Conservation (phyloP, 1,140 invertebrate genomes). For the Dreissena polymorpha region DNA sequence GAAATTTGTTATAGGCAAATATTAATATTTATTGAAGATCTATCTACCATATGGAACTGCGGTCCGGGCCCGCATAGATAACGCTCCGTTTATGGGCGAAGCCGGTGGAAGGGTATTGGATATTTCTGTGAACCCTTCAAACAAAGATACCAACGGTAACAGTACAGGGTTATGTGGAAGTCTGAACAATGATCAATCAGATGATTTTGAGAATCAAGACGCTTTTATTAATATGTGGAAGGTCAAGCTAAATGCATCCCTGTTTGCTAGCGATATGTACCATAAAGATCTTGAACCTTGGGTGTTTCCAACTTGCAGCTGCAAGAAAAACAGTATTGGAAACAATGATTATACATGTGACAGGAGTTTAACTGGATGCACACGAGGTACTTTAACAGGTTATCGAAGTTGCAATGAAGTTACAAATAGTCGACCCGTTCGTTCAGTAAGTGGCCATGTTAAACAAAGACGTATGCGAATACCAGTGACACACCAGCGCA, state of each 20-base stretch:
- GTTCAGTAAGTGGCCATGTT: neutral
- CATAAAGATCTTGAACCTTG: conserved; percentile 2
- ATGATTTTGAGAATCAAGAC: conserved; percentile 28
- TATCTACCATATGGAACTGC: conserved; percentile 44
- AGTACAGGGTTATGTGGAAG: conserved; percentile 37
- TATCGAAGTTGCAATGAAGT: conserved; percentile 29
- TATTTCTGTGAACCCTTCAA: conserved; percentile 25
- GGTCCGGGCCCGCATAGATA: conserved; percentile 38
- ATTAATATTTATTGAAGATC: conserved; percentile 12
- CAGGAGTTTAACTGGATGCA: conserved; percentile 4
- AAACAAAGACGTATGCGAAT: neutral
- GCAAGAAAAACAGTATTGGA: neutral
- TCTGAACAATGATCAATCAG: conserved; percentile 9
- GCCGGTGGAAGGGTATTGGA: conserved; percentile 35
- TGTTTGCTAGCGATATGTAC: conserved; percentile 13
- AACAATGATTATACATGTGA: neutral
- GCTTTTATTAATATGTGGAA: conserved; percentile 24
- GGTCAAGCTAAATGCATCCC: neutral
- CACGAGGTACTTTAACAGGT: conserved; percentile 17
- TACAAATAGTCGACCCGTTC: neutral
- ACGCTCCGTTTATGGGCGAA: conserved; percentile 12
- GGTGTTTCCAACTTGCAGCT: conserved; percentile 18
- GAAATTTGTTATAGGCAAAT: too few species aligned
- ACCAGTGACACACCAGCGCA: neutral
- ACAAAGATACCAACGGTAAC: conserved; percentile 24